Evolutionary conservation across 30 jellyfish, hydroid and myxozoan species (phyloP), one percentile per base, ranked within the genome.

Genomic region (Hydractinia echinata): DNA sequence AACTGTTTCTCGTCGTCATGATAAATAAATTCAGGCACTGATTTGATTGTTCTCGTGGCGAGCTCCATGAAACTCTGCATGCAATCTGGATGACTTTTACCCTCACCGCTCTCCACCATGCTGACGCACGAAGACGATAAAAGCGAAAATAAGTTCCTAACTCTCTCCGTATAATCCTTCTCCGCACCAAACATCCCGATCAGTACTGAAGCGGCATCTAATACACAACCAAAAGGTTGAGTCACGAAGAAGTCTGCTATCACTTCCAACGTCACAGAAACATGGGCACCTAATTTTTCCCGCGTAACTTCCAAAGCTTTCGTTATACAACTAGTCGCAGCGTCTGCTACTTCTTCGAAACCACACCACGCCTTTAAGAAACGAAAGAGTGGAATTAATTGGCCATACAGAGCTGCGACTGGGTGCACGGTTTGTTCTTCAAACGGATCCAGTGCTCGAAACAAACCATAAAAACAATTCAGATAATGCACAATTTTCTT

Each of bases 121-220:
- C 54, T 58, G 5, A 91, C 52, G 52, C 88, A 67, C 55, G 55
- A 79, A 20, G 61, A 66, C 4, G 81, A 53, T 4, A 91, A 85
- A 66, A 69, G 64, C n/a, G 74, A 72, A 67, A 86, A 91, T 50
- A 86, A 86, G 21, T 72, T 44, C 44, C 79, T 55, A 8, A 86
- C 55, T 6, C 14, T 10, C 10, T 71, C 84, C 11, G 70, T 54
- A 8, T 76, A 76, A 21, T 71, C 84, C 49, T 19, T 80, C 55
- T 86, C 95, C 53, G 67, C 69, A 21, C 92, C 94, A 18, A 91
- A 55, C 91, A 91, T 86, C 4, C 97, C 96, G 77, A 91, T 66
- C 5, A 91, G 61, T 7, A 88, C 83, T 11, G 96, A 85, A 9
- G 91, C 70, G 8, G 83, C 76, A 58, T 86, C 92, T 67, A 91